phyloP scores from a whole-genome alignment of 2,113 vertebrate genomes.

The Myodes glareolus region DNA sequence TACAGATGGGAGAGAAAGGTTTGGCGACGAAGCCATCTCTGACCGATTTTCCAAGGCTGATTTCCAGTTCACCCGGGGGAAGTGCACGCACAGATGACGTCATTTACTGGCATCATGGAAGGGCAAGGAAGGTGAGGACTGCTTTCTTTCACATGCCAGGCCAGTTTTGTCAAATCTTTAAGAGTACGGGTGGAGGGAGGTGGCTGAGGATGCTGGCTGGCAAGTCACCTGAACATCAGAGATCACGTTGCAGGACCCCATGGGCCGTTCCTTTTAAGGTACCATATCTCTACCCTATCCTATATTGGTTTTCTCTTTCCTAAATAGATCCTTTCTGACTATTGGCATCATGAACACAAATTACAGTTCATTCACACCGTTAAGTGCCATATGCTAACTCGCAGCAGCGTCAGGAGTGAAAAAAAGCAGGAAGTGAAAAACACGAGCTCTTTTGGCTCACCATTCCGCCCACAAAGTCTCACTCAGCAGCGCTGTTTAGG shows the following conservation, averaged over 20 bases:
- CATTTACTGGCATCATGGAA: constrained; percentile 47
- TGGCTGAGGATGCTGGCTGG: not conserved
- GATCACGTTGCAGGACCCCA: not conserved
- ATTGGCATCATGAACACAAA: constrained; percentile 46
- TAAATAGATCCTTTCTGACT: constrained; percentile 51
- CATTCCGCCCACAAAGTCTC: not conserved
- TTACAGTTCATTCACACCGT: constrained; percentile 66
- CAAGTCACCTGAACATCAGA: not conserved
- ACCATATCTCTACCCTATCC: not conserved
- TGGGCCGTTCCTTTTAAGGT: constrained; percentile 8
- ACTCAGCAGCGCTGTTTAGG: constrained; percentile 47
- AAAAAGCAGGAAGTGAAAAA: constrained; percentile 53
- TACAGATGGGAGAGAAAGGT: not conserved
- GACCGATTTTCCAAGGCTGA: constrained; percentile 48
- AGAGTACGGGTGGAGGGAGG: not conserved
- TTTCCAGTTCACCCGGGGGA: constrained; percentile 41
- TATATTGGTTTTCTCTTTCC: not conserved
- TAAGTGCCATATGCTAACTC: constrained; percentile 69
- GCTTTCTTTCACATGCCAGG: not conserved
- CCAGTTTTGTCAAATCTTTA: not conserved
- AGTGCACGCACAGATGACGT: constrained; percentile 43
- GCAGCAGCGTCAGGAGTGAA: constrained; percentile 28
- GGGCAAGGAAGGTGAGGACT: not conserved
- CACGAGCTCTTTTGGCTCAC: constrained; percentile 30
- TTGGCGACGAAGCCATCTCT: not conserved